Base-by-base conservation (phyloP, 2,888 invertebrate species). In the Hirtodrosophila confusa region DNA sequence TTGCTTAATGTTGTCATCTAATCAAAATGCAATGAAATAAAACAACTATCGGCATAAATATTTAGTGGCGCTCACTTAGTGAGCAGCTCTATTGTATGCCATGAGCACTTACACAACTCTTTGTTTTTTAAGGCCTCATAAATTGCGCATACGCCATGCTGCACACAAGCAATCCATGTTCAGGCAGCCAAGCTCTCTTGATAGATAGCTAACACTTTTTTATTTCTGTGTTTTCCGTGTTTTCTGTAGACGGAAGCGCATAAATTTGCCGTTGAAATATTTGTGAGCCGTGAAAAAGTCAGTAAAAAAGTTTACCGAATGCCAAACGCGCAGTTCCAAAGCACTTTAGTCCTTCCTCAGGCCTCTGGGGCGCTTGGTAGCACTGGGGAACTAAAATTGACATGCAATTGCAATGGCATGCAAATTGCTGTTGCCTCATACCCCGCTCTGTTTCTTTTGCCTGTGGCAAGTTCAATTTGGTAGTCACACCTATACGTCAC, bases 61-160 rank as follows among this genome's bases (percentile, higher is more conserved):
- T 40, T 39, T 39, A 24, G 23, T 11, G 27, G 6, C 3, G 71
- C 55, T 75, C 63, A 77, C 71, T 61, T 50, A 56, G 58, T 39
- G 6, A 17, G 35, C 6, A 23, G 56, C 27, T 35, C 53, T 24
- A 49, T 51, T 56, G 47, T 39, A n/a, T 55, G 50, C 50, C 11
- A 23, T 24, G 58, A 48, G 57, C 78, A 79, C 77, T 76, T 61
- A 39, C 35, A 50, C 10, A 69, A 33, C 58, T 68, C 65, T 85
- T 85, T 85, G 82, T 78, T 80, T 74, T 31, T 76, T 58, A 76
- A 68, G 36, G 70, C 64, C 85, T 48, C 82, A 85, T 77, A 82
- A 80, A 85, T 85, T 82, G 82, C 82, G 71, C 79, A 85, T 85
- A 74, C 82, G 80, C 79, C 80, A 63, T 45, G 79, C 48, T 69